Evolutionary conservation across 35 echinoderm and acorn worm genomes (phyloP).

Genomic region (Ophiothrix spiculata): DNA sequence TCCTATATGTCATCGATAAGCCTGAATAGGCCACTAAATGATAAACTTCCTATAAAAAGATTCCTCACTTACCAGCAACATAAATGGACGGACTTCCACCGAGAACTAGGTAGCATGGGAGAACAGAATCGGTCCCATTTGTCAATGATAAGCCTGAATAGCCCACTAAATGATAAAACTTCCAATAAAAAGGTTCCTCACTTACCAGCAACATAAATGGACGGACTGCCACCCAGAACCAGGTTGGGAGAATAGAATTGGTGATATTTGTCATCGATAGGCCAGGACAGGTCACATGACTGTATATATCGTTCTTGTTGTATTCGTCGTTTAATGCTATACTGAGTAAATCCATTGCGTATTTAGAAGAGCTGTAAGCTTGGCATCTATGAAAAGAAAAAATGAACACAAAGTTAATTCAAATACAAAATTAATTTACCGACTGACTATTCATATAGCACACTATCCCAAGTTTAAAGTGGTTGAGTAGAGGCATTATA

Average conservation of each 20-base stretch:
- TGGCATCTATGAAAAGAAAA: conserved; percentile 46
- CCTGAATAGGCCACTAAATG: conserved; percentile 40
- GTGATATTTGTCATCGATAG: background rate
- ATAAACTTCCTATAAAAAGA: background rate
- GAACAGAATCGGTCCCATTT: no score
- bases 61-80: no score
- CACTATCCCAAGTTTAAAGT: background rate
- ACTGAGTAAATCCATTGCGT: conserved; percentile 78
- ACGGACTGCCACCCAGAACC: background rate
- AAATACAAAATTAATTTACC: no score
- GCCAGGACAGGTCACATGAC: conserved; percentile 50
- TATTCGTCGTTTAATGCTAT: conserved; percentile 74
- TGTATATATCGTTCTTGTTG: conserved; percentile 50
- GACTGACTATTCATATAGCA: background rate
- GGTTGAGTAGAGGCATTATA: background rate
- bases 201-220: background rate
- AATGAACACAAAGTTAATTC: background rate
- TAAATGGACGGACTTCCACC: no score
- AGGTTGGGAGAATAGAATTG: background rate
- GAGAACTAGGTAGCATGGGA: no score
- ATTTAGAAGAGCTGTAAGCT: conserved; percentile 91
- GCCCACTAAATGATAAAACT: conserved; percentile 23
- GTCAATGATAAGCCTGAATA: no score
- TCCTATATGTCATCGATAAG: no score
- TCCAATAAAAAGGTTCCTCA: background rate